Percentiles rank a stretch among this genome's conserved stretches.
These are phyloP conservation scores for Limnodromus scolopaceus DNA, from an alignment of 2,797 vertebrate genomes.

Conservation along the genomic window DNA sequence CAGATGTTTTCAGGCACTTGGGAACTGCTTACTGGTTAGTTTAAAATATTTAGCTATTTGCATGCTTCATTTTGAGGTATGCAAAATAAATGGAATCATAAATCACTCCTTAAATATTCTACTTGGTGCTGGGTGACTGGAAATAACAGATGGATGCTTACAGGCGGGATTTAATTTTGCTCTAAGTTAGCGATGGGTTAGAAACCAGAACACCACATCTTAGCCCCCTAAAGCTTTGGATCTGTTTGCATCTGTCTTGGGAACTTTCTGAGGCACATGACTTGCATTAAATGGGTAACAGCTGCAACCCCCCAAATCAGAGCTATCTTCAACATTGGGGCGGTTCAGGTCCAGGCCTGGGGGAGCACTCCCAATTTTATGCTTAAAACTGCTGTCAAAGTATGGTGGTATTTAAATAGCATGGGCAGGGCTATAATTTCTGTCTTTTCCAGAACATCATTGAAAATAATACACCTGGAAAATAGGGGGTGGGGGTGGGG, in stretches of 20 bases:
- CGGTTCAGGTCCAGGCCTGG: background rate
- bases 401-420: background rate
- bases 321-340: rapidly evolving
- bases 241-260: slow-evolving; percentile 6
- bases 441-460: background rate
- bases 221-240: background rate
- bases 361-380: background rate
- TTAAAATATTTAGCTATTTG: slow-evolving; percentile 67
- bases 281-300: background rate
- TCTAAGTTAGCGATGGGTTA: background rate
- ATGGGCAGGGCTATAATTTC: background rate
- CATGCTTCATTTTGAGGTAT: slow-evolving; percentile 50
- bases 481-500: rapidly evolving
- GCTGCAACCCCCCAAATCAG: background rate
- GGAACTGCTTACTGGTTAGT: slow-evolving; percentile 32
- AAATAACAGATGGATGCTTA: slow-evolving; percentile 71
- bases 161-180: slow-evolving; percentile 51
- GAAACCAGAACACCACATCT: background rate
- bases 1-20: slow-evolving; percentile 50
- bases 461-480: background rate
- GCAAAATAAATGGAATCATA: slow-evolving; percentile 69
- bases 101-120: slow-evolving; percentile 71
- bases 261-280: background rate
- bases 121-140: slow-evolving; percentile 48
- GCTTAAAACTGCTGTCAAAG: background rate